A percentile compares a stretch with the other conserved stretches of the same genome.
Evolutionary conservation across 2,888 invertebrate genomes (phyloP).

Genomic region (Tridacna crocea): DNA sequence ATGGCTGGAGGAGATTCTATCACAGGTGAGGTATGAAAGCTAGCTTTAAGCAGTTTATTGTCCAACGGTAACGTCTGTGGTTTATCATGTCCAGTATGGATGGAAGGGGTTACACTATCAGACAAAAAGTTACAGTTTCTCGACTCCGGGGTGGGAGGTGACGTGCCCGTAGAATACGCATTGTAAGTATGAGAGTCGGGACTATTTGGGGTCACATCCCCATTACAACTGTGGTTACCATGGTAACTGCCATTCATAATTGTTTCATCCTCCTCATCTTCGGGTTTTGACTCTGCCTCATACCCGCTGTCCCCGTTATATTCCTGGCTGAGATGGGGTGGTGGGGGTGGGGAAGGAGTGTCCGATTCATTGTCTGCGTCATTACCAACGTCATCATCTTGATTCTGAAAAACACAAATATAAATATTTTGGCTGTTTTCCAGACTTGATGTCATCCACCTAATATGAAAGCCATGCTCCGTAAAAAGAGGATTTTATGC

Average conservation of each 20-base stretch:
- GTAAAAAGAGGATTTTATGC: too few relatives aligned
- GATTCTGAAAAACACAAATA: conserved; percentile 49
- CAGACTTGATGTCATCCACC: too few relatives aligned
- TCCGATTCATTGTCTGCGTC: conserved; percentile 66
- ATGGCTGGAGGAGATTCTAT: conserved; percentile 40
- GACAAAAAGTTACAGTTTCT: conserved; percentile 41
- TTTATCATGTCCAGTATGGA: conserved; percentile 7
- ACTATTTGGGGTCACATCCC: conserved; percentile 36
- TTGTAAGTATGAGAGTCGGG: conserved; percentile 42
- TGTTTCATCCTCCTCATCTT: conserved; percentile 55
- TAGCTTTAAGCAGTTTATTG: neutral
- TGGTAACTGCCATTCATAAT: conserved; percentile 53
- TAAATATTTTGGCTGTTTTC: too few relatives aligned
- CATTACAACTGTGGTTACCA: conserved; percentile 43
- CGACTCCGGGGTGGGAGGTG: conserved; percentile 38
- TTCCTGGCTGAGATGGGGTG: conserved; percentile 45
- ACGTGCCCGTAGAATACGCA: conserved; percentile 34
- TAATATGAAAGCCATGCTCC: too few relatives aligned
- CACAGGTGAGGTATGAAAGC: conserved; percentile 31
- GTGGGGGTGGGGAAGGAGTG: conserved; percentile 48
- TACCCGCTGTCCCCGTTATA: conserved; percentile 80
- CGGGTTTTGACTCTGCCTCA: conserved; percentile 75
- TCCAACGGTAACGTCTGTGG: neutral
- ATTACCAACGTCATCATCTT: conserved; percentile 62
- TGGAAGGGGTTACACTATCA: conserved; percentile 33